A percentile compares a stretch with the other conserved stretches of the same genome.
phyloP scores from a whole-genome alignment of 1,140 invertebrate species.

The Orius insidiosus region DNA sequence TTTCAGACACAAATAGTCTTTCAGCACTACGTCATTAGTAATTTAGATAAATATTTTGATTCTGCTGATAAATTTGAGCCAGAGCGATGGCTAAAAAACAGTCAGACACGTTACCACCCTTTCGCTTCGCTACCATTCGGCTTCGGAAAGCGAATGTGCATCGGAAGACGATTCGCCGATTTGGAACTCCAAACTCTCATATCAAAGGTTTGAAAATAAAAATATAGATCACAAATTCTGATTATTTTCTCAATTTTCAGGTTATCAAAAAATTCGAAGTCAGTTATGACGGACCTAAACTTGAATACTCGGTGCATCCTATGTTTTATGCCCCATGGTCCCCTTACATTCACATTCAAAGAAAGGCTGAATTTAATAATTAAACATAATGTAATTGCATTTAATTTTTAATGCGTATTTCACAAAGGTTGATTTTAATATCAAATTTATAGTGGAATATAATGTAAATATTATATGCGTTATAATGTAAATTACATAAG shows the following conservation, averaged over 20 bases:
- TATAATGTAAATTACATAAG: too few species aligned
- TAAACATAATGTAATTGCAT: too few species aligned
- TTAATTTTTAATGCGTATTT: too few species aligned
- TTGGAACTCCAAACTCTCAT: slow-evolving; percentile 58
- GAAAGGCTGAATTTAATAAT: slow-evolving; percentile 13
- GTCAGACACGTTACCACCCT: slow-evolving; percentile 21
- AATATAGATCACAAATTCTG: background rate
- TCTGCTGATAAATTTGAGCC: slow-evolving; percentile 47
- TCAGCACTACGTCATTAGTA: slow-evolving; percentile 62
- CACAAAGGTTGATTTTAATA: too few species aligned
- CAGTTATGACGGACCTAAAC: slow-evolving; percentile 40
- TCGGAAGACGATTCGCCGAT: slow-evolving; percentile 65
- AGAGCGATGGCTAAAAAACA: slow-evolving; percentile 51
- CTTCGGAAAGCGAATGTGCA: slow-evolving; percentile 63
- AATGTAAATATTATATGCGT: too few species aligned
- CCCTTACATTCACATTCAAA: slow-evolving; percentile 37
- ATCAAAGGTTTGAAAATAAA: slow-evolving; percentile 51
- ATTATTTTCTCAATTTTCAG: slow-evolving; percentile 29
- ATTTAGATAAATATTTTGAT: slow-evolving; percentile 51
- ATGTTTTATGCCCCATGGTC: slow-evolving; percentile 59
- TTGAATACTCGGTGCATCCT: slow-evolving; percentile 50
- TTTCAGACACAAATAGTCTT: slow-evolving; percentile 65
- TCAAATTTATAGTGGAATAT: too few species aligned
- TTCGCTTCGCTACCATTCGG: slow-evolving; percentile 68
- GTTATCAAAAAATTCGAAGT: slow-evolving; percentile 45